A percentile compares a stretch with the other conserved stretches of the same genome.
phyloP scores from a whole-genome alignment of 2,113 vertebrate species.

The Takifugu flavidus region DNA sequence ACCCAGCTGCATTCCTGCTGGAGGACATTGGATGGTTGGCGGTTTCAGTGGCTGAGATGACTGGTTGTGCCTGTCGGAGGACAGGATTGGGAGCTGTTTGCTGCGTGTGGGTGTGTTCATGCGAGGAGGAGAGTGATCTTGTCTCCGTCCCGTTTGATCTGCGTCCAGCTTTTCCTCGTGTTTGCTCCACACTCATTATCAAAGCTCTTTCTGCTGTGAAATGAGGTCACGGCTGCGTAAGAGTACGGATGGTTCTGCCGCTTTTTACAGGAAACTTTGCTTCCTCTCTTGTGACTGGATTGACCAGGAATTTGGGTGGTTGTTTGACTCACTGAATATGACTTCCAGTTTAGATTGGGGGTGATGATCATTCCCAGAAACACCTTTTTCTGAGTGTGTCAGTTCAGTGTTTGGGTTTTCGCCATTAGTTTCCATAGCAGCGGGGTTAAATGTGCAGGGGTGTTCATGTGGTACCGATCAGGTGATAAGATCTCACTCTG shows the following conservation, averaged over 20 bases:
- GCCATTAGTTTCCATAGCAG: constrained; percentile 43
- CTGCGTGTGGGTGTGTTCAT: constrained; percentile 6
- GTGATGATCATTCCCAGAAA: constrained; percentile 37
- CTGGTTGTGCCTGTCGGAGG: constrained; percentile 31
- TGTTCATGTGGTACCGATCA: constrained; percentile 45
- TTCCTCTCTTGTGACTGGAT: constrained; percentile 38
- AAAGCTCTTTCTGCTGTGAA: constrained; percentile 17
- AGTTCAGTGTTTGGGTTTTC: constrained; percentile 53
- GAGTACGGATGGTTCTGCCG: constrained; percentile 6
- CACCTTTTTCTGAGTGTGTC: constrained; percentile 47
- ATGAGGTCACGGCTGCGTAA: constrained; percentile 19
- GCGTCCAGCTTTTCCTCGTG: not conserved
- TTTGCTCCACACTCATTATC: constrained; percentile 22
- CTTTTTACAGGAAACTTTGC: constrained; percentile 33
- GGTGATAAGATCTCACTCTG: constrained; percentile 35
- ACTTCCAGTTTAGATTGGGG: constrained; percentile 36
- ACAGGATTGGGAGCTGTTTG: constrained; percentile 8
- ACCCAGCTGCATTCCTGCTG: constrained; percentile 45
- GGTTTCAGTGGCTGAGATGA: constrained; percentile 43
- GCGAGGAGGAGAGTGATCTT: not conserved
- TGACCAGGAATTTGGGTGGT: constrained; percentile 26
- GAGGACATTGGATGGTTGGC: constrained; percentile 51
- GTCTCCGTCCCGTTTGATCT: not conserved
- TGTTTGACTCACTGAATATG: constrained; percentile 64
- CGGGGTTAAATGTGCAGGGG: constrained; percentile 19